Base-by-base conservation (phyloP, 92 coral and sea anemone genomes). In the Montipora capitata region DNA sequence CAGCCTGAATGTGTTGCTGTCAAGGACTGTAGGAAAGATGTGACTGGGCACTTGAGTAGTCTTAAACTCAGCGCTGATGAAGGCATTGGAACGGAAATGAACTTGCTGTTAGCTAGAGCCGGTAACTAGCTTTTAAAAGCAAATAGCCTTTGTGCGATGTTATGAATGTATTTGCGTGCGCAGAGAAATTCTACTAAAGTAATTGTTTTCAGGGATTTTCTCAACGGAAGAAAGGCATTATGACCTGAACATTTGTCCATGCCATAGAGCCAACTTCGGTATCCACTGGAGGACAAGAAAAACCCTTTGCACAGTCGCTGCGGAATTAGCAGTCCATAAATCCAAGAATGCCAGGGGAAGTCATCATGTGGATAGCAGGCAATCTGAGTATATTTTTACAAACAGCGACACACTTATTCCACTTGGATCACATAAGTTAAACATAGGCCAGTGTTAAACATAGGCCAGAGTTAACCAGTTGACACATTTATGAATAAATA, bases 271-370 rank as follows among this genome's bases (percentile, higher is more conserved):
- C 9, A 79, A 45, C 35, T 86, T 17, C 16, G 73, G 84, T 10
- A 86, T 86, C 78, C 85, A 73, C 48, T 86, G 90, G 85, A 86
- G 79, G 49, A 68, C 90, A 15, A 27, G 83, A 70, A 77, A 86
- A 77, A 43, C 78, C 15, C 35, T 77, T 15, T 86, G 90, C 51
- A 42, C 63, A 61, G 77, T 86, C 44, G 84, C 90, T 20, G 17
- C 15, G 40, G 4, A 35, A 0, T 41, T 82, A 41, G 77, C 78
- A 10, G 87, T 41, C 17, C 87, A 69, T 52, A 82, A 82, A 74
- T 68, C 78, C 15, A 10, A 43, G 35, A 68, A 16, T 69, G 87
- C 77, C 41, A 82, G 16, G 43, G 78, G 87, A 8, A 68, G 64
- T 78, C 35, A 43, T 78, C 59, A 68, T 13, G 66, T 69, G 42